phyloP scores from a whole-genome alignment of 2,888 invertebrate species.

The Ophion ventricosus region DNA sequence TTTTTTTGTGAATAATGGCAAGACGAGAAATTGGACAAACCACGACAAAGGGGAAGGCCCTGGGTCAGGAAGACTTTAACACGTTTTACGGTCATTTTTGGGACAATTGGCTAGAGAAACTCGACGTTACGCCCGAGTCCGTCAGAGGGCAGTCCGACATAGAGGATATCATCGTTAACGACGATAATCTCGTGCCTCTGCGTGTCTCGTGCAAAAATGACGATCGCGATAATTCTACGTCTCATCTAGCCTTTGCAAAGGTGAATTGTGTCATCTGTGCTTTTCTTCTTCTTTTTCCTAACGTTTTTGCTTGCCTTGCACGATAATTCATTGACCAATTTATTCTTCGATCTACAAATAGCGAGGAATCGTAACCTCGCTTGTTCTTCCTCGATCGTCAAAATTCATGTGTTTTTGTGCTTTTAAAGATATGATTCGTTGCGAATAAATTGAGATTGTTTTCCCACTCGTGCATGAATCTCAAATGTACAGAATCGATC shows the following conservation, averaged over 20 bases:
- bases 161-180: slow-evolving; percentile 61
- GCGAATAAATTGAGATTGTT: neutral
- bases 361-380: neutral
- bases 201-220: slow-evolving; percentile 57
- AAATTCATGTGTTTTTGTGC: neutral
- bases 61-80: slow-evolving; percentile 61
- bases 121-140: slow-evolving; percentile 78
- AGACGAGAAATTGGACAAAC: slow-evolving; percentile 61
- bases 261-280: slow-evolving; percentile 59
- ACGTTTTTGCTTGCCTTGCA: slow-evolving; percentile 12
- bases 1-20: slow-evolving; percentile 56
- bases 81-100: slow-evolving; percentile 70
- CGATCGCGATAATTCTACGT: slow-evolving; percentile 51
- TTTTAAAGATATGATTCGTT: neutral
- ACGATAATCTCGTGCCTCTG: slow-evolving; percentile 46
- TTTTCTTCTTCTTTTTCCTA: slow-evolving; percentile 21
- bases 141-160: slow-evolving; percentile 77
- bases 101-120: slow-evolving; percentile 77
- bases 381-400: neutral
- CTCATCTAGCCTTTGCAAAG: slow-evolving; percentile 60
- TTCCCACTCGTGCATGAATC: neutral
- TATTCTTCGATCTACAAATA: slow-evolving; percentile 1
- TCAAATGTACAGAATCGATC: neutral
- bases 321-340: slow-evolving; percentile 20
- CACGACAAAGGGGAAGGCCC: slow-evolving; percentile 52